Percentiles rank a stretch among this genome's conserved stretches.
These are phyloP conservation scores for Chaitophorus viminalis DNA, from an alignment of 2,888 invertebrate species.

Conservation along the genomic window DNA sequence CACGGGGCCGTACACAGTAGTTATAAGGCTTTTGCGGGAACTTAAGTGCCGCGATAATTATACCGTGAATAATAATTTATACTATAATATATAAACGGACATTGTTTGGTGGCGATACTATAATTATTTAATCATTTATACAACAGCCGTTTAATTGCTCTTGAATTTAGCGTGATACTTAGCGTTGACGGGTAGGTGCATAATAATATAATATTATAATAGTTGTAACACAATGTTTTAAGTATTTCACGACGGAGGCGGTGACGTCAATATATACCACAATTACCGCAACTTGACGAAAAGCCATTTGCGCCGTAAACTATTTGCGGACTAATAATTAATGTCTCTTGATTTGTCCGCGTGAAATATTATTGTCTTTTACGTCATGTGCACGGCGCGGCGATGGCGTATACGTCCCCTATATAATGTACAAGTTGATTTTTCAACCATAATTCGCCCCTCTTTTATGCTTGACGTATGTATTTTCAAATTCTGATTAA, in stretches of 20 bases:
- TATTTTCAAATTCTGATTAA: no score
- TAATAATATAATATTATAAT: background rate
- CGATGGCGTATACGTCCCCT: no score
- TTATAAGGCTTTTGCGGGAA: no score
- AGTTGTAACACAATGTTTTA: background rate
- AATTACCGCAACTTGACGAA: background rate
- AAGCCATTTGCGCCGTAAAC: background rate
- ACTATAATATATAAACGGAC: background rate
- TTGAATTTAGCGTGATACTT: background rate
- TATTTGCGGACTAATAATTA: background rate
- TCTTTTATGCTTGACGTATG: no score
- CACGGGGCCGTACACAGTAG: no score
- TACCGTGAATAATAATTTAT: no score
- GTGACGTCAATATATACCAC: background rate
- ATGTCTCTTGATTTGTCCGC: background rate
- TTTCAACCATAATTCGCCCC: no score
- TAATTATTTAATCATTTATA: slow-evolving; percentile 2
- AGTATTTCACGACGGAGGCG: background rate
- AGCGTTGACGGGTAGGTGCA: background rate
- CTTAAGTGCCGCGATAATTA: no score
- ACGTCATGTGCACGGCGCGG: no score
- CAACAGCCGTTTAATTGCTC: background rate
- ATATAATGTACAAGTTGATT: no score
- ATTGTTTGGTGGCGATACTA: background rate
- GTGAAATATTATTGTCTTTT: background rate